Base-by-base conservation (phyloP, 2,888 invertebrate species). In the Macropis europaea region DNA sequence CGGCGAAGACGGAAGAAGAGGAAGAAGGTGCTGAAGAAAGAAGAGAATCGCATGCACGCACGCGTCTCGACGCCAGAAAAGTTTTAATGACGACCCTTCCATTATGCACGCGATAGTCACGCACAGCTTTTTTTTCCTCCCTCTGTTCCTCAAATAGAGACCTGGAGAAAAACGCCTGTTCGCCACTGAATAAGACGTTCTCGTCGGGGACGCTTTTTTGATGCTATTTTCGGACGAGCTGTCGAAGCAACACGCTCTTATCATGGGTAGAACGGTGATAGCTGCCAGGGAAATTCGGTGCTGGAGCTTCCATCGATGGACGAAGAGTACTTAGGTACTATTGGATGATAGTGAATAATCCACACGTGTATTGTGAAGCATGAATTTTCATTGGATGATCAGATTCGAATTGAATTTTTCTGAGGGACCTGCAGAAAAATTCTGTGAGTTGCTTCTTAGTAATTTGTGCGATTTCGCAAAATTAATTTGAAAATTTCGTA, bases 41-140 rank as follows among this genome's bases (percentile, higher is more conserved):
- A 48, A 76, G 38, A 26, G 57, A 68, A 69, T 64, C 40, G 42
- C 66, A 30, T 36, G 67, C 56, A 56, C 56, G 56, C 56, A 67
- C 43, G 61, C 62, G 63, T 69, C 63, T 36, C 72, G 47, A 71
- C 56, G 69, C 50, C 45, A 64, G 50, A 24, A 60, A 70, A 70
- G 48, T 70, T 73, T 63, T 62, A 69, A 70, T 38, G 69, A 70
- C 63, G 48, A 11, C 57, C 26, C 59, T 48, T 43, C 63, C 54
- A 59, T 73, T 73, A 73, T 59, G 70, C 69, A 59, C 72, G 63
- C 48, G 53, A 72, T 69, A 30, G 62, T 62, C 57, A 43, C 63
- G 63, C 69, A 45, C 48, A 15, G 40, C 48, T 34, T 59, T 63
- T 59, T 59, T 42, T 52, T 28, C 32, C 11, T 22, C 26, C 13